Evolutionary conservation across 2,797 vertebrate genomes (phyloP).

Genomic region (Pseudochirops cupreus): DNA sequence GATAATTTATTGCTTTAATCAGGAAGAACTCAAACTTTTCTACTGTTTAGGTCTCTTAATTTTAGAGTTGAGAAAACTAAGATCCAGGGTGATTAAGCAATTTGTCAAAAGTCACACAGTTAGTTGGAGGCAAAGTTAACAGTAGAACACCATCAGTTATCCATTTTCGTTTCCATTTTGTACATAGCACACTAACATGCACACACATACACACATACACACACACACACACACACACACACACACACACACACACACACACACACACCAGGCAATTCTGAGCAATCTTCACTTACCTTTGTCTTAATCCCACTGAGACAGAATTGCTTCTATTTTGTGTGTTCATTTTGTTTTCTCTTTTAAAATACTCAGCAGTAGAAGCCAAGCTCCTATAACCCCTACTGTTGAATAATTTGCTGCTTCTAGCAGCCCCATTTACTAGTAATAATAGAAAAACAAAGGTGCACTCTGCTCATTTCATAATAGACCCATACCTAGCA

Average conservation of each 20-base stretch:
- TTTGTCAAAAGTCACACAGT: neutral
- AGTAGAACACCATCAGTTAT: neutral
- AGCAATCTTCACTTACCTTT: neutral
- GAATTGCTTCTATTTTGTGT: neutral
- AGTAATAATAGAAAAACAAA: conserved; percentile 73
- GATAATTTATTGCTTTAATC: neutral
- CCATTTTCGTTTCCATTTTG: neutral
- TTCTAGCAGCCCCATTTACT: conserved; percentile 57
- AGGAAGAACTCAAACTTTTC: neutral
- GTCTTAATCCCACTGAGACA: conserved; percentile 31
- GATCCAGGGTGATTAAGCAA: neutral
- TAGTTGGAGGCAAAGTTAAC: neutral
- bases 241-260: too few species aligned
- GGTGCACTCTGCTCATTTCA: conserved; percentile 24
- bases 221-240: neutral
- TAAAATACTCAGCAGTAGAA: conserved; percentile 51
- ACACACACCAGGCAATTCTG: neutral
- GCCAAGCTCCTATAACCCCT: conserved; percentile 20
- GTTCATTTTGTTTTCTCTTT: conserved; percentile 36
- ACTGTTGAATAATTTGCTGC: conserved; percentile 62
- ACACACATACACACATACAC: too few species aligned
- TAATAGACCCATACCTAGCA: conserved; percentile 68
- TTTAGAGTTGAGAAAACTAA: neutral
- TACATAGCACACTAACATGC: neutral
- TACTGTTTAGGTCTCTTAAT: neutral